Evolutionary conservation across 2,888 invertebrate genomes (phyloP).

Genomic region (Kuschelorhynchus macadamiae): DNA sequence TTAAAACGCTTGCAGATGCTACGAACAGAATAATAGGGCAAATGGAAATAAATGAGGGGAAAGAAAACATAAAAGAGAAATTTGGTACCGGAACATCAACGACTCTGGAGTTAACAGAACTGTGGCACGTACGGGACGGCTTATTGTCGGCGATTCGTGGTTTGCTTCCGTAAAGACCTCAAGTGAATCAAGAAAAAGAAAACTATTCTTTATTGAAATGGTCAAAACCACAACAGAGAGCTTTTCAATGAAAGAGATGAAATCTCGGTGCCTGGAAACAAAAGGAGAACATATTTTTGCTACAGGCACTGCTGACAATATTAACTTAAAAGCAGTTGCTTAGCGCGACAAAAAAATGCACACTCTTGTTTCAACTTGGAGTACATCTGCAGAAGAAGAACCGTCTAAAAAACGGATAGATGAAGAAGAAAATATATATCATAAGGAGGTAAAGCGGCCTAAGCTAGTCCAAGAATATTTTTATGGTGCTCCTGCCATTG

Average conservation of each 20-base stretch:
- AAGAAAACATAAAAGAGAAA: too few species aligned
- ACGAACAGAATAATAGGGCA: too few species aligned
- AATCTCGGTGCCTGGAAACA: background rate
- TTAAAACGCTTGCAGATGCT: too few species aligned
- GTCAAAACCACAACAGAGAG: too few species aligned
- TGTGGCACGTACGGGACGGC: too few species aligned
- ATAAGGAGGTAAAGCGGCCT: conserved; percentile 6
- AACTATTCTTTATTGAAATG: too few species aligned
- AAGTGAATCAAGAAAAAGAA: too few species aligned
- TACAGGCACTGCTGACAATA: background rate
- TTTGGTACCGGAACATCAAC: too few species aligned
- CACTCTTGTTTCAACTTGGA: conserved; percentile 17
- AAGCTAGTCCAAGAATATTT: conserved; percentile 1
- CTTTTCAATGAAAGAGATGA: background rate
- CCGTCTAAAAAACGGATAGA: conserved; percentile 13
- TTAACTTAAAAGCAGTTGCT: background rate
- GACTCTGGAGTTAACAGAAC: too few species aligned
- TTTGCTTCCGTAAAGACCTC: too few species aligned
- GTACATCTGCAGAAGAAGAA: conserved; percentile 9
- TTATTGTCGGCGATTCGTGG: too few species aligned
- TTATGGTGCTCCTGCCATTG: conserved; percentile 3
- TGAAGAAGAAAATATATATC: background rate
- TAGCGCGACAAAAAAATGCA: conserved; percentile 30
- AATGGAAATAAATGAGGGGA: too few species aligned
- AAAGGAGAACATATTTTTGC: background rate